A percentile compares a stretch with the other conserved stretches of the same genome.
phyloP scores from a whole-genome alignment of 1,140 invertebrate species.

The Musca vetustissima region DNA sequence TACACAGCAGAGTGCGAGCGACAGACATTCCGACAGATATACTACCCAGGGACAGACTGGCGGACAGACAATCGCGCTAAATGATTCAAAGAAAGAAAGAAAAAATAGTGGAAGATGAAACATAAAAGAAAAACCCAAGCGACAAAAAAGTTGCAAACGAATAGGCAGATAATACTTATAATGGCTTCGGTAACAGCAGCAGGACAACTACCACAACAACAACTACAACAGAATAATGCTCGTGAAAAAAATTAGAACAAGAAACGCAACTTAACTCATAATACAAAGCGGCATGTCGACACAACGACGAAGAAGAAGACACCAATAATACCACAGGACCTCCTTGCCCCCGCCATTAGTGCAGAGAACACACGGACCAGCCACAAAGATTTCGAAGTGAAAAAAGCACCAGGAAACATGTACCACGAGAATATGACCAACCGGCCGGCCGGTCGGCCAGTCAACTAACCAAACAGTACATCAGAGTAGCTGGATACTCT shows the following conservation, averaged over 20 bases:
- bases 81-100: background rate
- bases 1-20: background rate
- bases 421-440: too few relatives aligned
- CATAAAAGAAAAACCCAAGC: background rate
- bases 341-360: background rate
- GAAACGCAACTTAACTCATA: too few relatives aligned
- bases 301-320: too few relatives aligned
- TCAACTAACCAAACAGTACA: too few relatives aligned
- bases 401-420: too few relatives aligned
- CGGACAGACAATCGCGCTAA: background rate
- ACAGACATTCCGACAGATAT: background rate
- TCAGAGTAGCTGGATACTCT: too few relatives aligned
- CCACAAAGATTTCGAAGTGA: too few relatives aligned
- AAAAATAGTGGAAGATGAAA: background rate
- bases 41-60: background rate
- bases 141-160: background rate
- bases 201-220: background rate
- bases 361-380: too few relatives aligned
- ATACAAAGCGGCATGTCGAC: too few relatives aligned
- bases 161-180: conserved; percentile 20
- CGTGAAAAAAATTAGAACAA: too few relatives aligned
- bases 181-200: background rate
- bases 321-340: background rate
- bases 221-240: background rate
- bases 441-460: too few relatives aligned